Evolutionary conservation across 2,888 invertebrate species (phyloP).

Genomic region (Drosophila anceps): DNA sequence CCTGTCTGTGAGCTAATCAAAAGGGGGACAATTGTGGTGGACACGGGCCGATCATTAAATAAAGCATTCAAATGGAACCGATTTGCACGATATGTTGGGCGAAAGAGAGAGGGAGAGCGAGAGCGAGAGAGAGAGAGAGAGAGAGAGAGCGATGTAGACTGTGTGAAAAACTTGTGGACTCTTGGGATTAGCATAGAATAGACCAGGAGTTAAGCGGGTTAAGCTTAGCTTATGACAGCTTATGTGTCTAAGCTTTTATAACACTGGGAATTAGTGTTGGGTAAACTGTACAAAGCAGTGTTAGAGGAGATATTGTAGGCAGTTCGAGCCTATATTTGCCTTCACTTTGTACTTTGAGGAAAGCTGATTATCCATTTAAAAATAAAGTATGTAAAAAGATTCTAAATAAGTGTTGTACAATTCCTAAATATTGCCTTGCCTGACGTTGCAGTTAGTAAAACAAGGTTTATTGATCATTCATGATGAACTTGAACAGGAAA

Average conservation of each 20-base stretch:
- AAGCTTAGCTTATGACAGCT: background rate
- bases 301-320: too few relatives aligned
- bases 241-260: background rate
- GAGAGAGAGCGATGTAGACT: background rate
- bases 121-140: background rate
- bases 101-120: background rate
- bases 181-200: conserved; percentile 8
- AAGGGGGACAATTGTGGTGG: conserved; percentile 30
- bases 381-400: too few relatives aligned
- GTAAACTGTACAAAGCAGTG: background rate
- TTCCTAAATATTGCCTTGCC: too few relatives aligned
- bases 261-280: background rate
- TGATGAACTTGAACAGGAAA: too few relatives aligned
- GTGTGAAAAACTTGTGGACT: background rate
- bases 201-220: background rate
- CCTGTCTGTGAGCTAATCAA: conserved; percentile 19
- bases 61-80: conserved; percentile 64
- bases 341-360: too few relatives aligned
- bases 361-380: too few relatives aligned
- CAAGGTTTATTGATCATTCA: too few relatives aligned
- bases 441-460: too few relatives aligned
- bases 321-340: too few relatives aligned
- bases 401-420: too few relatives aligned
- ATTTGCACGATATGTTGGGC: conserved; percentile 22
- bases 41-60: conserved; percentile 41